phyloP scores from a whole-genome alignment of 2,888 invertebrate species.

The Hyalella azteca region DNA sequence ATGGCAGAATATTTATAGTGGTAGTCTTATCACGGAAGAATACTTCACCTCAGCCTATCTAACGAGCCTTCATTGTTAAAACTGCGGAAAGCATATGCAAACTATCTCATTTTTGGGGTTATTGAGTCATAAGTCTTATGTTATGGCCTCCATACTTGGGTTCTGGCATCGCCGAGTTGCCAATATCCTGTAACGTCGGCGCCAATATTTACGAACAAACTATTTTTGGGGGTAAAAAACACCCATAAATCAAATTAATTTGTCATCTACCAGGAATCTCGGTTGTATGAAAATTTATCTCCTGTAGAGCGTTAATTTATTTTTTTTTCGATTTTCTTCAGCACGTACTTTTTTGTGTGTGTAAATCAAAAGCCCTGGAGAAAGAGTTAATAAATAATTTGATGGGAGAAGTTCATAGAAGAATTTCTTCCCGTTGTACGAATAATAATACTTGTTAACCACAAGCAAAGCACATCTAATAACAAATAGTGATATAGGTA shows the following conservation, averaged over 20 bases:
- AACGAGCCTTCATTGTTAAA: conserved; percentile 3
- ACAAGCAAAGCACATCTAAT: no score
- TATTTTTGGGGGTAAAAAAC: neutral
- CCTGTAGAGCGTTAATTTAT: no score
- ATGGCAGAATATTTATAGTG: neutral
- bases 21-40: neutral
- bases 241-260: neutral
- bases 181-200: conserved; percentile 18
- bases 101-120: conserved; percentile 30
- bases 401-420: no score
- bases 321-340: no score
- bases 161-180: neutral
- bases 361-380: no score
- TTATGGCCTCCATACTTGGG: neutral
- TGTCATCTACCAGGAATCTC: no score
- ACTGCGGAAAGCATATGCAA: conserved; percentile 14
- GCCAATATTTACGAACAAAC: conserved; percentile 25
- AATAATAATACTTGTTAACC: no score
- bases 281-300: no score
- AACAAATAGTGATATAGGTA: no score
- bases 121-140: conserved; percentile 32
- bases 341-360: no score
- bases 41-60: neutral
- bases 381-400: no score
- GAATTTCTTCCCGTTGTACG: no score